Evolutionary conservation across 2,113 vertebrate species (phyloP), one percentile per base, ranked within the genome.

Genomic region (Hypomesus transpacificus): DNA sequence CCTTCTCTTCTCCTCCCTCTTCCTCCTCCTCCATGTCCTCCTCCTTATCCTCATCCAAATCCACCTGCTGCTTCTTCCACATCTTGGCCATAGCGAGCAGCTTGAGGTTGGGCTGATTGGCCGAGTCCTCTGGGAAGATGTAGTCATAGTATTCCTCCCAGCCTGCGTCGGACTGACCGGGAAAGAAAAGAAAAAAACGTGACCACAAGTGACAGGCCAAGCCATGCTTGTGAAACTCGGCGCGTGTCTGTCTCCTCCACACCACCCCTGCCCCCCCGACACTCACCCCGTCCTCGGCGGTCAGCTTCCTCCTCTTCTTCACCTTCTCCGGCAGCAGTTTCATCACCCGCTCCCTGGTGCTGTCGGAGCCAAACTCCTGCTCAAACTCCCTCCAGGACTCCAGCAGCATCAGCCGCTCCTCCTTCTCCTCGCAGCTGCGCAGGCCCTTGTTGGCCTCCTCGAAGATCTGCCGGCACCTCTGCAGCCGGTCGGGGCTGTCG

Each of bases 91-190:
- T 98, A 50, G 97, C 96, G 68, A 99, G 91, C 53, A 99, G 92
- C 75, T 98, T 98, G 87, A 98, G 97, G 84, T 99, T 98, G 70
- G 97, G 97, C 73, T 98, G 97, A 87, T 98, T 99, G 76, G 97
- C 97, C 17, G 97, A 93, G 66, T 98, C 97, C 79, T 99, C 97
- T 0, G 97, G 97, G 88, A 99, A 99, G 89, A 99, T 98, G 80
- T 99, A 99, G 83, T 99, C 97, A 14, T 96, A 98, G 82, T 98
- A 98, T 69, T 99, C 97, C 83, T 98, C 97, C 97, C 97, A 99
- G 51, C 97, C 96, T 24, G 95, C 96, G 61, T 98, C 97, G 4
- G 96, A 97, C 97, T 98, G 80, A 57, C 61, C 53, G 75, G 75
- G 74, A 9, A 14, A 50, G 13, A 14, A 28, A 24, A 24, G 2